phyloP scores from a whole-genome alignment of 2,888 invertebrate species.

The Andrena fulva region DNA sequence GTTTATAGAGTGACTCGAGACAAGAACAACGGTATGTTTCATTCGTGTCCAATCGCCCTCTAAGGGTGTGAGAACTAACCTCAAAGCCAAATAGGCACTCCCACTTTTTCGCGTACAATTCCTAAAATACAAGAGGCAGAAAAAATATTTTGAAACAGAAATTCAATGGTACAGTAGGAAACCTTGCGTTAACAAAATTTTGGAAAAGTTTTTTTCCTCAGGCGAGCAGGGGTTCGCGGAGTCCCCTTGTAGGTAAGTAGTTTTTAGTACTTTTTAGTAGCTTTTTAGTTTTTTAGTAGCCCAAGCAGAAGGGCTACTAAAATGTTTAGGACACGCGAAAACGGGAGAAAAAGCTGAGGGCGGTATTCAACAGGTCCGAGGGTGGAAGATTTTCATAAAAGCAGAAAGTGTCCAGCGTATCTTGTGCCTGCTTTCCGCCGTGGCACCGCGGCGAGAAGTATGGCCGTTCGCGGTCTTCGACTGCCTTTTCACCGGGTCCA shows the following conservation, averaged over 20 bases:
- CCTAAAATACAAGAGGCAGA: no score
- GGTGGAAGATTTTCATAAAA: slow-evolving; percentile 64
- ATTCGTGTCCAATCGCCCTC: no score
- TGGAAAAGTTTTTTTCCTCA: no score
- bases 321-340: slow-evolving; percentile 35
- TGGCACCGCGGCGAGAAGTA: slow-evolving; percentile 29
- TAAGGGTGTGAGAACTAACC: no score
- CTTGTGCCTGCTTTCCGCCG: slow-evolving; percentile 39
- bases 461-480: slow-evolving; percentile 58
- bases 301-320: neutral
- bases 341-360: slow-evolving; percentile 21
- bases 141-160: no score
- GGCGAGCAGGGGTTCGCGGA: neutral
- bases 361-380: slow-evolving; percentile 64
- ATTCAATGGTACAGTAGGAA: no score
- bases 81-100: no score
- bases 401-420: slow-evolving; percentile 45
- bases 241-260: neutral
- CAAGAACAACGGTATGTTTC: no score
- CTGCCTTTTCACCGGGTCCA: slow-evolving; percentile 62
- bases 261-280: neutral
- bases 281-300: no score
- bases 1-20: no score
- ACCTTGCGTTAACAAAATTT: no score
- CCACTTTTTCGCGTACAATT: no score